Conservation (phyloP, 2,797 vertebrate genomes). For the Urocyon cinereoargenteus region DNA sequence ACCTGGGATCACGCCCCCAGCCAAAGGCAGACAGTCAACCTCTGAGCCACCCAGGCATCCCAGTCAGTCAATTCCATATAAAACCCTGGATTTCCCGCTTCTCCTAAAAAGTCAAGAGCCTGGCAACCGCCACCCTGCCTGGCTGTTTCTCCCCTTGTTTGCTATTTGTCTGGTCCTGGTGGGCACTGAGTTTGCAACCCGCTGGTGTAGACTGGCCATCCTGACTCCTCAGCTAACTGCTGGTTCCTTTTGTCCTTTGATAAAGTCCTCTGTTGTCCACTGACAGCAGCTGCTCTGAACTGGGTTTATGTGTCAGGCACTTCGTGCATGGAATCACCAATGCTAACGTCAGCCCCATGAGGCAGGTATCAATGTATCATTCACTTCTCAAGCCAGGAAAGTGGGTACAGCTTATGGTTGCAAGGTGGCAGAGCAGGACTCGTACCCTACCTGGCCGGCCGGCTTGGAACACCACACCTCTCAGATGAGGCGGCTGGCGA, state of each 20-base stretch:
- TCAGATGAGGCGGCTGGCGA: not conserved
- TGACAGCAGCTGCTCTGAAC: not conserved
- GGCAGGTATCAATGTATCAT: not conserved
- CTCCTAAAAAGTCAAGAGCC: not conserved
- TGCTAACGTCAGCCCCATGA: rapidly evolving
- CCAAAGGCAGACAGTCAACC: too few species aligned
- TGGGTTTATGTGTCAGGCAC: rapidly evolving
- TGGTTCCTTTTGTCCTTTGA: not conserved
- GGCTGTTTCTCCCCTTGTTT: not conserved
- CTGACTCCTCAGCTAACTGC: rapidly evolving
- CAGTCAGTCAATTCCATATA: not conserved
- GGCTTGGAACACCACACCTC: not conserved
- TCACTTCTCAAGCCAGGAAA: too few species aligned
- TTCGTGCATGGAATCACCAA: rapidly evolving
- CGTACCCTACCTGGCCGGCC: not conserved
- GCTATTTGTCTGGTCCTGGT: not conserved
- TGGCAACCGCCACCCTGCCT: rapidly evolving
- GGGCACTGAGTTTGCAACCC: not conserved
- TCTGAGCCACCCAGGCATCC: too few species aligned
- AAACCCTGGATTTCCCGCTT: not conserved
- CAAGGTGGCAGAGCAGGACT: rapidly evolving
- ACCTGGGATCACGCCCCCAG: too few species aligned
- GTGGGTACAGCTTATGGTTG: rapidly evolving
- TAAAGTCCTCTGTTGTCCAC: too few species aligned
- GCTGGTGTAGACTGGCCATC: rapidly evolving